Conservation (phyloP, 2,888 invertebrate genomes). For the Andrena minutula region DNA sequence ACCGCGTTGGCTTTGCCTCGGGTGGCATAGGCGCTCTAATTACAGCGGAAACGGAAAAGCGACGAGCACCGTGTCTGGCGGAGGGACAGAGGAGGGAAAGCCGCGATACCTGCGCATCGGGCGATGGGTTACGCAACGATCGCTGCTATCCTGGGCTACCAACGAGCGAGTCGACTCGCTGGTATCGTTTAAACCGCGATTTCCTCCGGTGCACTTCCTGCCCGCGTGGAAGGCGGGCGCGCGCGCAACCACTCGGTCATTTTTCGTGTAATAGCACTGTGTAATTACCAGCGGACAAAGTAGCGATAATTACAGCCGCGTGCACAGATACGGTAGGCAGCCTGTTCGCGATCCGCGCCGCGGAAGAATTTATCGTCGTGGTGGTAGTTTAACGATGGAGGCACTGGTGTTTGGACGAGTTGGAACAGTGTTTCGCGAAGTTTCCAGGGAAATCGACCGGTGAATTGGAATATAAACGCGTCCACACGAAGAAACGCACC, state of each 20-base stretch:
- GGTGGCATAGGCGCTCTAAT: conserved; percentile 61
- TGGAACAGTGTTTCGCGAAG: background rate
- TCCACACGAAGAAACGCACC: background rate
- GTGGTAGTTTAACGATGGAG: conserved; percentile 12
- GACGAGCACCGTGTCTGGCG: conserved; percentile 35
- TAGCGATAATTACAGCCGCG: conserved; percentile 52
- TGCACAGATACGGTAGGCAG: conserved; percentile 34
- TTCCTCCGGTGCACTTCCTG: conserved; percentile 54
- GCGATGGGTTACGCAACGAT: conserved; percentile 48
- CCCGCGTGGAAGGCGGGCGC: conserved; percentile 9
- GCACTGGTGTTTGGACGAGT: background rate
- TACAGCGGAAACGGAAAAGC: conserved; percentile 73
- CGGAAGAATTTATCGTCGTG: conserved; percentile 33
- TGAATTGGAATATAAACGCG: background rate
- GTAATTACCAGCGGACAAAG: conserved; percentile 60
- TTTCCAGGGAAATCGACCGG: background rate
- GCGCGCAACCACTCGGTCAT: conserved; percentile 11
- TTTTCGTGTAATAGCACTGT: conserved; percentile 52
- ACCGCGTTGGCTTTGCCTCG: conserved; percentile 10
- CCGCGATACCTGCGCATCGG: background rate
- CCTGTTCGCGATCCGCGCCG: conserved; percentile 40
- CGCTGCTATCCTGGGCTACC: conserved; percentile 28
- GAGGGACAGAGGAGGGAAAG: background rate
- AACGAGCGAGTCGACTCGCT: conserved; percentile 14
- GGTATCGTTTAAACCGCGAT: conserved; percentile 53